Percentiles rank a stretch among this genome's conserved stretches.
These are phyloP conservation scores for Acleris cristana DNA, from an alignment of 2,888 invertebrate species.

Conservation along the genomic window DNA sequence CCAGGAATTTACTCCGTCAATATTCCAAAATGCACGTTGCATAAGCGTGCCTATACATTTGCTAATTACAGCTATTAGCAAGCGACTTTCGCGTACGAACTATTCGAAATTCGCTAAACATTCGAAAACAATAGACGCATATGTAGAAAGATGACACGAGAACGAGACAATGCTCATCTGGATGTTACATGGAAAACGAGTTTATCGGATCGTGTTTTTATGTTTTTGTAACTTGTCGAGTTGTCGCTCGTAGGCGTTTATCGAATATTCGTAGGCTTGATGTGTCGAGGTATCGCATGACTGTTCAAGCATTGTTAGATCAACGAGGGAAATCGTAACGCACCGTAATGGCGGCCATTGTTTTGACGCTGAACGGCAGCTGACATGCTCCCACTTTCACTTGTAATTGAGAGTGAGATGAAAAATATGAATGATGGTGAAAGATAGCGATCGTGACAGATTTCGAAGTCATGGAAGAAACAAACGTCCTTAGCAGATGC, in stretches of 20 bases:
- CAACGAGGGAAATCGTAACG: conserved; percentile 41
- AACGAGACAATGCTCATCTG: conserved; percentile 33
- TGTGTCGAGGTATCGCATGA: conserved; percentile 27
- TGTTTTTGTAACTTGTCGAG: conserved; percentile 16
- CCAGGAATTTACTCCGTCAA: conserved; percentile 34
- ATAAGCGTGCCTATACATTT: not conserved
- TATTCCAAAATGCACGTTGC: not conserved
- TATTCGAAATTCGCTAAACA: conserved; percentile 24
- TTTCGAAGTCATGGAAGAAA: too few relatives aligned
- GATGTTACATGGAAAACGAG: conserved; percentile 29
- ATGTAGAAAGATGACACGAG: conserved; percentile 28
- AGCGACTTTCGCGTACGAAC: conserved; percentile 36
- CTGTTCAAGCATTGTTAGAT: conserved; percentile 29
- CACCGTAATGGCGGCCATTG: conserved; percentile 47
- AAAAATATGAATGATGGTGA: not conserved
- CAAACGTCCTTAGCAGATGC: too few relatives aligned
- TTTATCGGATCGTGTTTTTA: conserved; percentile 25
- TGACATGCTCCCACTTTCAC: conserved; percentile 33
- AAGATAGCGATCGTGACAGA: too few relatives aligned
- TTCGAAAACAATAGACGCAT: conserved; percentile 31
- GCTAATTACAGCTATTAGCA: conserved; percentile 27
- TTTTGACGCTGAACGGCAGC: conserved; percentile 45
- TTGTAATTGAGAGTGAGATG: conserved; percentile 30
- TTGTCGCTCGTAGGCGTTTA: not conserved
- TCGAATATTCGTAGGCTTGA: too few relatives aligned